phyloP scores from a whole-genome alignment of 1,140 invertebrate genomes.

The Drosophila paulistorum region DNA sequence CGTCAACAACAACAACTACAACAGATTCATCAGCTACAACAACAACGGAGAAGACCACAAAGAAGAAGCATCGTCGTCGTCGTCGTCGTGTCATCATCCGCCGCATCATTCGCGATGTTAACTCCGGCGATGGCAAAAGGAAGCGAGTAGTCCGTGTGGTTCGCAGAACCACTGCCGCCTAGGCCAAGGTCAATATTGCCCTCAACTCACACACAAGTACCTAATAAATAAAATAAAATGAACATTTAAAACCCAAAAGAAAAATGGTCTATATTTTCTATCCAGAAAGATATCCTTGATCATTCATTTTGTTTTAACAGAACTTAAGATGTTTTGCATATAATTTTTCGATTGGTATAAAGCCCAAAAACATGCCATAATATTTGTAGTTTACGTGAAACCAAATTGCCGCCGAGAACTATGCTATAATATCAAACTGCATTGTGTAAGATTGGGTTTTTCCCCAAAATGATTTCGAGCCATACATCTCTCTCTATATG shows the following conservation, averaged over 20 bases:
- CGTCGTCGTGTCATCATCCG: slow-evolving; percentile 1
- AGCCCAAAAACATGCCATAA: not conserved
- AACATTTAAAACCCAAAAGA: not conserved
- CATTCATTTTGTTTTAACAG: no score
- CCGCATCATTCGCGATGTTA: not conserved
- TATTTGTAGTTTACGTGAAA: not conserved
- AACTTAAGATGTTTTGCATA: no score
- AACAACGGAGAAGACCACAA: not conserved
- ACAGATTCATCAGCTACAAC: not conserved
- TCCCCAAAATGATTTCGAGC: not conserved
- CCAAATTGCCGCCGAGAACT: not conserved
- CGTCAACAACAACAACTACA: not conserved
- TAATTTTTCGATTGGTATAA: not conserved
- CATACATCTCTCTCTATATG: not conserved
- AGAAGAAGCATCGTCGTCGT: not conserved
- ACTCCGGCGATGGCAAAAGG: not conserved
- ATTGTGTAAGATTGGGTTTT: not conserved
- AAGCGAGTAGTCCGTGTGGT: not conserved
- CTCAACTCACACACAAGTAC: not conserved
- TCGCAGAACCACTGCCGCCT: not conserved
- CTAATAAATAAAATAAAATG: slow-evolving; percentile 3
- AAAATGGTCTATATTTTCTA: not conserved
- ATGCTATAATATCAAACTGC: not conserved
- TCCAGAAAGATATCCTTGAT: no score
- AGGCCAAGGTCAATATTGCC: not conserved